Conservation (phyloP, 2,888 invertebrate genomes). For the Drosophila mayaguana region DNA sequence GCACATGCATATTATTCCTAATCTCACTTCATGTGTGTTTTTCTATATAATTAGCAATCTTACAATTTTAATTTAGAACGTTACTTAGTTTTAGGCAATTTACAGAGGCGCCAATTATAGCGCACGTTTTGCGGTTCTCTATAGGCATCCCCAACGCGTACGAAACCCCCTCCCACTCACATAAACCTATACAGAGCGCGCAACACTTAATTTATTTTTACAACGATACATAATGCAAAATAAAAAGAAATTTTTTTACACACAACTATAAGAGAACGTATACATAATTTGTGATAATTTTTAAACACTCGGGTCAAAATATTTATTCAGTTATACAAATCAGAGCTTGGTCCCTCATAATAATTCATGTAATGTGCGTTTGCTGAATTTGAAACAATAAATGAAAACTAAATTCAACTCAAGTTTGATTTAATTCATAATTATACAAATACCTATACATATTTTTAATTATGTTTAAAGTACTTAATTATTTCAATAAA, state of each 20-base stretch:
- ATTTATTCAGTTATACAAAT: slow-evolving; percentile 37
- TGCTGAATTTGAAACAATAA: slow-evolving; percentile 58
- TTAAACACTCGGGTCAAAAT: slow-evolving; percentile 52
- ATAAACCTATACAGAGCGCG: slow-evolving; percentile 26
- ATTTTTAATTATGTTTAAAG: slow-evolving; percentile 21
- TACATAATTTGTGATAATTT: slow-evolving; percentile 77
- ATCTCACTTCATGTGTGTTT: slow-evolving; percentile 53
- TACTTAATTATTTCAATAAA: slow-evolving; percentile 53
- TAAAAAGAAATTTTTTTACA: slow-evolving; percentile 57
- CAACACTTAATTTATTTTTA: slow-evolving; percentile 64
- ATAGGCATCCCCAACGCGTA: slow-evolving; percentile 50
- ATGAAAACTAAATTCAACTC: slow-evolving; percentile 41
- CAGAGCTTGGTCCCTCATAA: slow-evolving; percentile 28
- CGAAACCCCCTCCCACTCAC: slow-evolving; percentile 5
- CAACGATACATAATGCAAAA: slow-evolving; percentile 50
- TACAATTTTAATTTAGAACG: slow-evolving; percentile 68
- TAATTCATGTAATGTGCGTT: slow-evolving; percentile 46
- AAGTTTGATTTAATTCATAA: slow-evolving; percentile 15
- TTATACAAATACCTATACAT: slow-evolving; percentile 13
- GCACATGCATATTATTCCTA: slow-evolving; percentile 58
- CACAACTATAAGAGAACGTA: slow-evolving; percentile 53
- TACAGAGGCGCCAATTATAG: slow-evolving; percentile 38
- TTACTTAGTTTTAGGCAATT: slow-evolving; percentile 73
- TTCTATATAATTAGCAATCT: slow-evolving; percentile 57
- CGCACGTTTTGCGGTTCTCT: slow-evolving; percentile 44